These are phyloP conservation scores for Parotia lawesii DNA, from an alignment of 2,113 vertebrate genomes.

Conservation along the genomic window DNA sequence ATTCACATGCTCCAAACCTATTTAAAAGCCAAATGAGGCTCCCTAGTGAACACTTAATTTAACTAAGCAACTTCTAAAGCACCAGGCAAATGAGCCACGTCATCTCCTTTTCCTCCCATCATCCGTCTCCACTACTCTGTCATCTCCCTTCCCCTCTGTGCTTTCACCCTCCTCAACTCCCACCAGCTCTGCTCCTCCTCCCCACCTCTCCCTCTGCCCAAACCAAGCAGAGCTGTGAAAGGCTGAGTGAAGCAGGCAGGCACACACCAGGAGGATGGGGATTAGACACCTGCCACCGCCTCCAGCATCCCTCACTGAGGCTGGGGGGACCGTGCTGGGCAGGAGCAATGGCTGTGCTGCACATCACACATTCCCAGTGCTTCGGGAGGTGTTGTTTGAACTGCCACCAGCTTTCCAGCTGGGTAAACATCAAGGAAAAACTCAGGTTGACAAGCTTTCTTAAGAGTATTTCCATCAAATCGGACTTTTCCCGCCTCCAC, in stretches of 20 bases:
- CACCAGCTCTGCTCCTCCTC: neutral
- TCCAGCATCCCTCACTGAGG: neutral
- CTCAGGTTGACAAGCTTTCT: neutral
- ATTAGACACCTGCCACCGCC: neutral
- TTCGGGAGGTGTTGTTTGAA: neutral
- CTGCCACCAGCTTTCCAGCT: neutral
- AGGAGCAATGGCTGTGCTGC: neutral
- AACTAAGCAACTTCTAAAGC: neutral
- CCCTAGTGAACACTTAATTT: neutral
- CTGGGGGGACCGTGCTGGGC: neutral
- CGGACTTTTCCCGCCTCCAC: neutral
- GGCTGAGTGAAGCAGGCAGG: neutral
- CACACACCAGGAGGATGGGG: neutral
- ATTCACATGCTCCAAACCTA: neutral
- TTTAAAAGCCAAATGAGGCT: neutral
- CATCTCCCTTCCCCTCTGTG: rapidly evolving
- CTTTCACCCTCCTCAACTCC: neutral
- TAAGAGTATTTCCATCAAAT: neutral
- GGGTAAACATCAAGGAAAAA: neutral
- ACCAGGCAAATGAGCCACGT: neutral
- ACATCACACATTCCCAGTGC: neutral
- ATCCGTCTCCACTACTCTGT: rapidly evolving
- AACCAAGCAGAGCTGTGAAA: neutral
- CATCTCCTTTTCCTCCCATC: neutral
- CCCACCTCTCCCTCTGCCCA: neutral